These are phyloP conservation scores for Euclidia mi DNA, from an alignment of 2,888 invertebrate species.

Conservation along the genomic window DNA sequence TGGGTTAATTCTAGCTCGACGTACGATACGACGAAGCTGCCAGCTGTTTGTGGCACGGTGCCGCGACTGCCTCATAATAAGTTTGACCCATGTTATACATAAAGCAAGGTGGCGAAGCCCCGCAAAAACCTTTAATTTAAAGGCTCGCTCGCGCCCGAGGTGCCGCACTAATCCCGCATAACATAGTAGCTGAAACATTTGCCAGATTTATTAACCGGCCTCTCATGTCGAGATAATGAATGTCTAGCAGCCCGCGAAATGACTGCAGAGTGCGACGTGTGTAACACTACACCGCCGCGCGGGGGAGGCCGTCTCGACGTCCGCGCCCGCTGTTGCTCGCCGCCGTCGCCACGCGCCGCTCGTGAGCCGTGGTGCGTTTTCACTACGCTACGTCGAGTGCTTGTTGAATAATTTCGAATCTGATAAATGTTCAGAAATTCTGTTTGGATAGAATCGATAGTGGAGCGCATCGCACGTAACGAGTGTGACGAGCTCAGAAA, in stretches of 20 bases:
- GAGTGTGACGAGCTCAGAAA: constrained; percentile 52
- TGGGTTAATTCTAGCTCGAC: constrained; percentile 61
- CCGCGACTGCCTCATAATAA: constrained; percentile 65
- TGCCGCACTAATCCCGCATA: constrained; percentile 69
- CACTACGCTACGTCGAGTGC: constrained; percentile 41
- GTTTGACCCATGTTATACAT: constrained; percentile 69
- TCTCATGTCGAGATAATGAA: constrained; percentile 63
- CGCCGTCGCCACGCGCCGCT: constrained; percentile 22
- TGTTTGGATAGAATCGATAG: constrained; percentile 45
- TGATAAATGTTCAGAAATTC: constrained; percentile 60
- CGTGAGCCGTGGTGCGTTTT: constrained; percentile 41
- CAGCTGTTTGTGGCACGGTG: constrained; percentile 58
- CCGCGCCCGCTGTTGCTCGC: too few relatives aligned
- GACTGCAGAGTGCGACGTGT: constrained; percentile 35
- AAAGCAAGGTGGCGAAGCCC: constrained; percentile 61
- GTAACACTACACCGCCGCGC: constrained; percentile 14
- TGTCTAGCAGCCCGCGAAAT: constrained; percentile 43
- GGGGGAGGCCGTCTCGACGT: too few relatives aligned
- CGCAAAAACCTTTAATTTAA: constrained; percentile 71
- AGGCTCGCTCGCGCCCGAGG: constrained; percentile 54
- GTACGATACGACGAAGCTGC: constrained; percentile 47
- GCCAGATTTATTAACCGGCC: constrained; percentile 67
- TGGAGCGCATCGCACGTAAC: constrained; percentile 33
- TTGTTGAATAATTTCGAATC: constrained; percentile 54
- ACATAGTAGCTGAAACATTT: constrained; percentile 68